Percentiles rank a stretch among this genome's conserved stretches.
These are phyloP conservation scores for Leptura quadrifasciata DNA, from an alignment of 2,888 invertebrate species.

Conservation along the genomic window DNA sequence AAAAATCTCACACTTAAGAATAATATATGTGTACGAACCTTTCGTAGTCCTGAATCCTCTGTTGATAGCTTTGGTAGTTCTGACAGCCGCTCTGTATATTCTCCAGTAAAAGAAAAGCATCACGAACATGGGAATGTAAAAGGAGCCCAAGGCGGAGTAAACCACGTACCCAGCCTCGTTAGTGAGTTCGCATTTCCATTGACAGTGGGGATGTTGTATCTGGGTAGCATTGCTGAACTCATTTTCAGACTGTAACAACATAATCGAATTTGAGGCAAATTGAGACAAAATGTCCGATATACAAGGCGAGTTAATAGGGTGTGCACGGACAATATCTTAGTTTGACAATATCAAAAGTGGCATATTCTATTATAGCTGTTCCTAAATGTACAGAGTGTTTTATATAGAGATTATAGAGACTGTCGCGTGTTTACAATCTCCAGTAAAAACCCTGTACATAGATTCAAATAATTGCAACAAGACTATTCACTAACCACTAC, in stretches of 20 bases:
- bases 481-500: no score
- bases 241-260: slow-evolving; percentile 62
- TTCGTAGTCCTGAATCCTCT: slow-evolving; percentile 93
- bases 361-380: no score
- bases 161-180: slow-evolving; percentile 97
- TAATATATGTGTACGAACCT: slow-evolving; percentile 73
- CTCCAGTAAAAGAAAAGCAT: slow-evolving; percentile 99
- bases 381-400: no score
- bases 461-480: no score
- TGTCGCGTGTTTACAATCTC: no score
- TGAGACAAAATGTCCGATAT: neutral
- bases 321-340: no score
- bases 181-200: slow-evolving; percentile 93
- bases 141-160: slow-evolving; percentile 97
- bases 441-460: no score
- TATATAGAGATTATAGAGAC: no score
- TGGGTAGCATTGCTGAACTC: slow-evolving; percentile 50
- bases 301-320: no score
- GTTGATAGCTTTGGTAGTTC: slow-evolving; percentile 94
- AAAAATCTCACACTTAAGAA: neutral
- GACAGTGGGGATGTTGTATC: slow-evolving; percentile 73
- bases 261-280: neutral
- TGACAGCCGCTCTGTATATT: slow-evolving; percentile 95
- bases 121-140: slow-evolving; percentile 98
- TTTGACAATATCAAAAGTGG: no score